Conservation (phyloP, 2,888 invertebrate genomes). For the Mimas tiliae region DNA sequence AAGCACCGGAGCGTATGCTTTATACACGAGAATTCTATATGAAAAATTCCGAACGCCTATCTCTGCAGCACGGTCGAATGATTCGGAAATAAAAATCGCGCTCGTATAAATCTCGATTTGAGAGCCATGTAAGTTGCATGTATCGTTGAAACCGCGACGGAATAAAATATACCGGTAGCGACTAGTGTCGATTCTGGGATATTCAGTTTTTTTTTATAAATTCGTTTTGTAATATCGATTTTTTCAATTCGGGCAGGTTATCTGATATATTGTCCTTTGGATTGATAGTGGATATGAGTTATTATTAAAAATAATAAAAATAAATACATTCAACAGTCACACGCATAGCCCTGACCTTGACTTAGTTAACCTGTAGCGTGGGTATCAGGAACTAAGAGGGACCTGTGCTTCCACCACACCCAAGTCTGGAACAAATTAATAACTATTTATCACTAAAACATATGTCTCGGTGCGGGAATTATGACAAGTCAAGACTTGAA, state of each 20-base stretch:
- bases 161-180: constrained; percentile 8
- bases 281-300: no score
- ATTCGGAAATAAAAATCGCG: constrained; percentile 50
- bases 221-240: not conserved
- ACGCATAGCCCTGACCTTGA: no score
- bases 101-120: constrained; percentile 47
- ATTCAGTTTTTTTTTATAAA: not conserved
- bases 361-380: no score
- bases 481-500: no score
- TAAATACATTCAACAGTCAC: no score
- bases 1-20: constrained; percentile 3
- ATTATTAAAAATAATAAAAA: no score
- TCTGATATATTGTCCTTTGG: not conserved
- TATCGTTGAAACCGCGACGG: constrained; percentile 24
- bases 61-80: constrained; percentile 43
- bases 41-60: constrained; percentile 29
- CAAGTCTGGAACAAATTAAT: no score
- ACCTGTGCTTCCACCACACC: no score
- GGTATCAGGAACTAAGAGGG: no score
- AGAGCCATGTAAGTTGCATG: constrained; percentile 45
- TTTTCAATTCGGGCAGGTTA: not conserved
- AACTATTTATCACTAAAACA: no score
- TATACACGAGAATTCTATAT: constrained; percentile 10
- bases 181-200: not conserved
- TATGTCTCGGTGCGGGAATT: no score